A percentile compares a stretch with the other conserved stretches of the same genome.
Evolutionary conservation across 2,888 invertebrate species (phyloP).

Genomic region (Reticulitermes lucifugus): DNA sequence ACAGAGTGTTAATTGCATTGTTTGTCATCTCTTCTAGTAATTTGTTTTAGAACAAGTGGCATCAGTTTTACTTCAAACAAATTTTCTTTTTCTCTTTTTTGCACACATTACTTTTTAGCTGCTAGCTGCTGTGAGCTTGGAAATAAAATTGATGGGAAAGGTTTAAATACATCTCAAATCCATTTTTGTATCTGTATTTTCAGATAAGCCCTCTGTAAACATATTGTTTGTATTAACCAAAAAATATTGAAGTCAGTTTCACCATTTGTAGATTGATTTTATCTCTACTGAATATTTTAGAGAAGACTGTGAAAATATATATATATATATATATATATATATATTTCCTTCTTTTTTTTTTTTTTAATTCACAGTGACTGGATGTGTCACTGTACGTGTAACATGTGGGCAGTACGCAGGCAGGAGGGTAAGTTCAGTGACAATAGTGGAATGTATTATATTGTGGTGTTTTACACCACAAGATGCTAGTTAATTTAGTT

Average conservation of each 20-base stretch:
- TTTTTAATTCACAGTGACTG: background rate
- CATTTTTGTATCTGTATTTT: background rate
- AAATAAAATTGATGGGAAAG: background rate
- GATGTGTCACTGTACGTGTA: background rate
- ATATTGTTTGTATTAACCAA: background rate
- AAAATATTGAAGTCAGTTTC: background rate
- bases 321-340: too few species aligned
- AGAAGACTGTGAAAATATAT: background rate
- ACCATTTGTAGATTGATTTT: background rate
- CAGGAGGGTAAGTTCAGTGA: background rate
- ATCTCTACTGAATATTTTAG: background rate
- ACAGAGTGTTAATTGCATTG: too few species aligned
- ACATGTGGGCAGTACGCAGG: background rate
- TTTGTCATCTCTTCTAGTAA: too few species aligned
- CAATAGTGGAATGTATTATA: background rate
- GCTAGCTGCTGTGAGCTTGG: too few species aligned
- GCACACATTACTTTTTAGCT: too few species aligned
- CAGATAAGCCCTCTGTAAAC: background rate
- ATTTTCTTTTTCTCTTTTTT: too few species aligned
- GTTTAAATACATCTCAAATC: background rate
- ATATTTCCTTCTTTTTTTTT: too few species aligned
- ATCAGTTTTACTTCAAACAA: too few species aligned
- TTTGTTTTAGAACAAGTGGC: too few species aligned
- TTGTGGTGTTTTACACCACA: background rate
- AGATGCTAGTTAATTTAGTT: background rate